Percentiles rank a stretch among this genome's conserved stretches.
phyloP scores from a whole-genome alignment of 2,888 invertebrate genomes.

The Exephanes ischioxanthus region DNA sequence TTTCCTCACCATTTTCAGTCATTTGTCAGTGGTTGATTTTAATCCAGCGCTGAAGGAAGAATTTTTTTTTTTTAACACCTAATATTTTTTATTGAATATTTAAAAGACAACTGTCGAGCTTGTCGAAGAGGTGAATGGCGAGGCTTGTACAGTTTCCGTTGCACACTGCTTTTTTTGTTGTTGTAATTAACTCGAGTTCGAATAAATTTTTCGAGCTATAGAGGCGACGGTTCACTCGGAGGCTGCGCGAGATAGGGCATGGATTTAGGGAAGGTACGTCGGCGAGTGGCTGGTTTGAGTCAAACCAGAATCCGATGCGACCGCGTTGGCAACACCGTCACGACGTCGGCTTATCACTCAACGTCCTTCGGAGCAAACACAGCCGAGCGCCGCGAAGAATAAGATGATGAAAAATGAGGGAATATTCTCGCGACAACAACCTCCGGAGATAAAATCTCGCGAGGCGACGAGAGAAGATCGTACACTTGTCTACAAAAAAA shows the following conservation, averaged over 20 bases:
- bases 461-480: not conserved
- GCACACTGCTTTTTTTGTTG: not conserved
- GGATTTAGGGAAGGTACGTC: not conserved
- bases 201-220: not conserved
- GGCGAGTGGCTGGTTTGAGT: not conserved
- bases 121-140: not conserved
- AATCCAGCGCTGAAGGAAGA: not conserved
- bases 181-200: not conserved
- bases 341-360: conserved; percentile 38
- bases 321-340: conserved; percentile 9
- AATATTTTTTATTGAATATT: conserved; percentile 34
- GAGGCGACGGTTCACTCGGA: not conserved
- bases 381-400: conserved; percentile 1
- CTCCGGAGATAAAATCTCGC: not conserved
- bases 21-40: conserved; percentile 15
- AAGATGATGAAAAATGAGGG: conserved; percentile 10
- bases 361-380: conserved; percentile 19
- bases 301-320: conserved; percentile 19
- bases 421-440: conserved; percentile 17
- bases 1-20: conserved; percentile 43
- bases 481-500: not conserved
- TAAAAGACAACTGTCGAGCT: not conserved
- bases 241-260: not conserved
- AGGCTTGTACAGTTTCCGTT: not conserved
- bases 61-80: not conserved